Percentiles rank a stretch among this genome's conserved stretches.
phyloP scores from a whole-genome alignment of 1,140 invertebrate species.

The Eueides isabella region DNA sequence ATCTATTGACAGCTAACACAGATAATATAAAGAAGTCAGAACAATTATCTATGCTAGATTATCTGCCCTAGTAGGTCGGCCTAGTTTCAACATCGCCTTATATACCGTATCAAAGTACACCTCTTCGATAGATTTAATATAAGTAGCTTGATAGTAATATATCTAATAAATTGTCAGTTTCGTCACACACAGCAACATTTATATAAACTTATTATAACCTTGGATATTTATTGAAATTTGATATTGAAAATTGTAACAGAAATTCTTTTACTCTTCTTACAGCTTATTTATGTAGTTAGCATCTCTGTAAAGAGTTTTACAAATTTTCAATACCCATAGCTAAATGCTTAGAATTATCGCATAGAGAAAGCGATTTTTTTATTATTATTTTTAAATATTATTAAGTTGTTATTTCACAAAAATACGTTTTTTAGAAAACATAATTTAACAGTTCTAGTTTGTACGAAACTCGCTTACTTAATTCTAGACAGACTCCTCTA shows the following conservation, averaged over 20 bases:
- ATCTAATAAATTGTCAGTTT: background rate
- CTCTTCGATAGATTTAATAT: slow-evolving; percentile 13
- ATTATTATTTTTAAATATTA: too few species aligned
- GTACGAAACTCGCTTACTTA: too few species aligned
- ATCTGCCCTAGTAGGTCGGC: slow-evolving; percentile 24
- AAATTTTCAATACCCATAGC: too few species aligned
- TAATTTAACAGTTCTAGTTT: too few species aligned
- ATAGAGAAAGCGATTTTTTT: too few species aligned
- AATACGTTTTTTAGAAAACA: too few species aligned
- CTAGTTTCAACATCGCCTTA: slow-evolving; percentile 17
- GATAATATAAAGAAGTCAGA: slow-evolving; percentile 11
- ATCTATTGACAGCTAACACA: background rate
- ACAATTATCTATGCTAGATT: slow-evolving; percentile 19
- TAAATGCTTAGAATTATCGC: too few species aligned
- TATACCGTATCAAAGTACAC: slow-evolving; percentile 14
- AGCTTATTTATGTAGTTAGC: too few species aligned
- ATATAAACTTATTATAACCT: background rate
- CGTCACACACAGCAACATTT: background rate
- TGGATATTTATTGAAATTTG: background rate
- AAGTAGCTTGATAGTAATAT: slow-evolving; percentile 15
- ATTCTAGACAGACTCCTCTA: too few species aligned
- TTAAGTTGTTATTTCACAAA: too few species aligned
- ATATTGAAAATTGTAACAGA: background rate
- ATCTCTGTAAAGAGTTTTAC: too few species aligned
- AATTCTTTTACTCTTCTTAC: background rate